Evolutionary conservation across 1,140 invertebrate genomes (phyloP), one percentile per base, ranked within the genome.

Genomic region (Brachionus angularis): DNA sequence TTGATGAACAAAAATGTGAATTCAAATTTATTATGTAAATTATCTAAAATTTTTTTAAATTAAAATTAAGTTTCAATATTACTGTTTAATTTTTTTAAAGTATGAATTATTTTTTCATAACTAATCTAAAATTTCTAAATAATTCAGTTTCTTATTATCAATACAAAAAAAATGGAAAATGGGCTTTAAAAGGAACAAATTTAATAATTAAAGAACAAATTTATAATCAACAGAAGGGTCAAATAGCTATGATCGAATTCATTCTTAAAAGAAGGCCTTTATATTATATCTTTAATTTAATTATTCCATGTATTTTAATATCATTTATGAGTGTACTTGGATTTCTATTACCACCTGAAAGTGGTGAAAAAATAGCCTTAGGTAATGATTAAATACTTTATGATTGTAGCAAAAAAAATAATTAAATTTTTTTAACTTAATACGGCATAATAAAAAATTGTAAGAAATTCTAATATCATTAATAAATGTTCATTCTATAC

Each of bases 11-110:
- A 73, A 75, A 58, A 18, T 82, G 81, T 64, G 64, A 76, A 14
- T 72, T 82, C 47, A 81, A 82, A 71, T 82, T 82, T 73, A 79
- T 80, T 34, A 46, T n/a, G 25, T 71, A n/a, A n/a, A n/a, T n/a
- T n/a, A n/a, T n/a, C n/a, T n/a, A 25, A 18, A 33, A n/a, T 16
- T 71, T 12, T 29, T 8, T 4, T 14, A 42, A 16, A 42, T 42
- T 42, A 10, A 10, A 10, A 16, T 16, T 10, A 42, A 10, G 16
- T 10, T 10, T 42, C 39, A 2, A 5, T 31, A n/a, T 95, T 80
- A 91, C 96, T 84, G 91, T 98, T 10, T 93, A 91, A 93, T 77
- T 89, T 94, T 77, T 95, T 94, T 81, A 89, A n/a, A 21, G 77
- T 2, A 81, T 80, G 81, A 79, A 81, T 72, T 79, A 82, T 72